phyloP scores from a whole-genome alignment of 2,888 invertebrate genomes.

The Protodeltote pygarga region DNA sequence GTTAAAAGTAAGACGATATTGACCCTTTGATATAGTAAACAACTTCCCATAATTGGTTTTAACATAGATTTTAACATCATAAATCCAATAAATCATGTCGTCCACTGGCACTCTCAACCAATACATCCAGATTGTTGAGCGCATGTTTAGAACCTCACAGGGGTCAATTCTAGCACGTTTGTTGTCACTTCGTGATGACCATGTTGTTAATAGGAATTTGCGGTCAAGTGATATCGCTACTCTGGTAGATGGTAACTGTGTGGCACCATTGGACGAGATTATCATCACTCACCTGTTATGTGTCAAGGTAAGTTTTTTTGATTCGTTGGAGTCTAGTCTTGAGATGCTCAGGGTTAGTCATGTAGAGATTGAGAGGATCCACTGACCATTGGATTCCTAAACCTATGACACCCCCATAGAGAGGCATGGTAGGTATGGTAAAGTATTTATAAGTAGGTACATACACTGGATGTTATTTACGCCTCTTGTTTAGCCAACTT shows the following conservation, averaged over 20 bases:
- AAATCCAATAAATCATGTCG: slow-evolving; percentile 34
- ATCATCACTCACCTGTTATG: slow-evolving; percentile 91
- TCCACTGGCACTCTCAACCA: slow-evolving; percentile 69
- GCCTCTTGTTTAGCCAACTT: no score
- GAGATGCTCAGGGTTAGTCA: no score
- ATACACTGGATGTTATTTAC: no score
- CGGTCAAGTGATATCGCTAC: slow-evolving; percentile 90
- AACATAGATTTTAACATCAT: neutral
- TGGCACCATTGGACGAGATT: slow-evolving; percentile 92
- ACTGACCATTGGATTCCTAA: no score
- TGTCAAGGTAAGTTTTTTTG: slow-evolving; percentile 85
- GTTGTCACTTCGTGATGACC: slow-evolving; percentile 90
- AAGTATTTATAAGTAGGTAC: no score
- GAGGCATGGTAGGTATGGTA: no score
- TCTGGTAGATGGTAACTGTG: slow-evolving; percentile 90
- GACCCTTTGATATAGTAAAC: no score
- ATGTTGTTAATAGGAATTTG: slow-evolving; percentile 90
- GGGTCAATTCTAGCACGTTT: slow-evolving; percentile 87
- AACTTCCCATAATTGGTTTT: no score
- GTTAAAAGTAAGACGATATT: no score
- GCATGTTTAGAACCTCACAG: slow-evolving; percentile 88
- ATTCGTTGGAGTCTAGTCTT: no score
- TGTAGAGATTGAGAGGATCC: no score
- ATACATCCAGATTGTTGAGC: slow-evolving; percentile 84
- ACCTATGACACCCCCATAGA: no score